phyloP scores from a whole-genome alignment of 2,113 vertebrate genomes.

The Microcebus griseorufus region DNA sequence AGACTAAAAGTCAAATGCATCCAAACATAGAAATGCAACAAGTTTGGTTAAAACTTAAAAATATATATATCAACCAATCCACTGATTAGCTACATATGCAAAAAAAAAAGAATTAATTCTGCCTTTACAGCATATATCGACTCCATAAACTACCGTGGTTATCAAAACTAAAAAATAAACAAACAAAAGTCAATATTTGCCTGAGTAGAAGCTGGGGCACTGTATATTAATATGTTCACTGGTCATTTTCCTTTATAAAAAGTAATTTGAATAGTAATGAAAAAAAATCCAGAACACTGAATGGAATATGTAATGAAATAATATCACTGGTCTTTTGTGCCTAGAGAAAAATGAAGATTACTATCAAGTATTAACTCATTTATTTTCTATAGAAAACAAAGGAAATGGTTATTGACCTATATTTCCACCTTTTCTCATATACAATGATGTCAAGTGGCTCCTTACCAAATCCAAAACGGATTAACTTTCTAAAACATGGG shows the following conservation, averaged over 20 bases:
- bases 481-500: conserved; percentile 35
- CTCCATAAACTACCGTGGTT: neutral
- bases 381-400: conserved; percentile 38
- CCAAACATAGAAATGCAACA: neutral
- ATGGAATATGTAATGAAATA: conserved; percentile 43
- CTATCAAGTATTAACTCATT: conserved; percentile 53
- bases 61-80: neutral
- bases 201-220: neutral
- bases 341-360: conserved; percentile 67
- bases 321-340: neutral
- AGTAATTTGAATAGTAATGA: conserved; percentile 26
- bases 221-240: conserved; percentile 9
- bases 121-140: neutral
- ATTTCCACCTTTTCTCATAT: conserved; percentile 45
- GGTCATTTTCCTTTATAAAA: conserved; percentile 55
- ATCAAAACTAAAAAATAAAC: conserved; percentile 7
- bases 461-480: conserved; percentile 50
- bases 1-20: neutral
- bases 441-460: conserved; percentile 45
- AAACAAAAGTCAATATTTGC: neutral
- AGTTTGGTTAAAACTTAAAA: neutral
- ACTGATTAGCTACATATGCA: neutral
- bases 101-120: neutral
- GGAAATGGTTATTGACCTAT: conserved; percentile 47
- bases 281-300: conserved; percentile 42